A percentile compares a stretch with the other conserved stretches of the same genome.
Conservation (phyloP, 2,113 vertebrate genomes). For the Ceuthmochares aereus region DNA sequence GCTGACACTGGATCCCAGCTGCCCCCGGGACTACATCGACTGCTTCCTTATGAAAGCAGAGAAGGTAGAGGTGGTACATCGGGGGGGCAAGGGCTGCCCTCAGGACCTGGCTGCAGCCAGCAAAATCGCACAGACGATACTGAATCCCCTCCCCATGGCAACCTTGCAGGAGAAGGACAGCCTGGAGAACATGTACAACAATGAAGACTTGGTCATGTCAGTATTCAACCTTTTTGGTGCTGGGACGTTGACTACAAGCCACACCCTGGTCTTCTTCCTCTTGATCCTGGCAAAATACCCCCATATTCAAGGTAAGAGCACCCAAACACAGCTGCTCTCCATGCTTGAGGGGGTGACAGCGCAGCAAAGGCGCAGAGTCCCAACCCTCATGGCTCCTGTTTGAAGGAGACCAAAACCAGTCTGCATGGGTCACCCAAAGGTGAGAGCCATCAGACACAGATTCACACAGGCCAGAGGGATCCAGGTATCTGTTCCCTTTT, state of each 20-base stretch:
- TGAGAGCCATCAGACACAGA: background rate
- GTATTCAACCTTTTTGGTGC: conserved; percentile 70
- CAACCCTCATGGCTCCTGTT: accelerated
- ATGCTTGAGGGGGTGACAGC: background rate
- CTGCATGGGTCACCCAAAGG: too few relatives aligned
- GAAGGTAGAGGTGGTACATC: conserved; percentile 35
- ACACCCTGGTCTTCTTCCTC: conserved; percentile 68
- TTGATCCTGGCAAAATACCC: conserved; percentile 78
- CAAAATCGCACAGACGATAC: accelerated
- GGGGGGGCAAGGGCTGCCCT: accelerated
- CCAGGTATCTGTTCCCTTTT: accelerated
- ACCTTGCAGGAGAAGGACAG: conserved; percentile 27
- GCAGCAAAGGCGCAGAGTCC: background rate
- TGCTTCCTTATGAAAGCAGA: conserved; percentile 62
- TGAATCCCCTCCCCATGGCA: background rate
- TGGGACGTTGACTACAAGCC: conserved; percentile 72
- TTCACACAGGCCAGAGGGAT: background rate
- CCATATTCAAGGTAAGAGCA: conserved; percentile 74
- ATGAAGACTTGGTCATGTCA: conserved; percentile 51
- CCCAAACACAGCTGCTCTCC: accelerated
- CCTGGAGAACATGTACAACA: background rate
- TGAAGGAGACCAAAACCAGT: background rate
- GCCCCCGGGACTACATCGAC: conserved; percentile 71
- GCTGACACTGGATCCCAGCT: conserved; percentile 48
- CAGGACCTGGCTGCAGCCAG: background rate